A percentile compares a stretch with the other conserved stretches of the same genome.
Evolutionary conservation across 2,888 invertebrate genomes (phyloP).

Genomic region (Palloptera scutellata): DNA sequence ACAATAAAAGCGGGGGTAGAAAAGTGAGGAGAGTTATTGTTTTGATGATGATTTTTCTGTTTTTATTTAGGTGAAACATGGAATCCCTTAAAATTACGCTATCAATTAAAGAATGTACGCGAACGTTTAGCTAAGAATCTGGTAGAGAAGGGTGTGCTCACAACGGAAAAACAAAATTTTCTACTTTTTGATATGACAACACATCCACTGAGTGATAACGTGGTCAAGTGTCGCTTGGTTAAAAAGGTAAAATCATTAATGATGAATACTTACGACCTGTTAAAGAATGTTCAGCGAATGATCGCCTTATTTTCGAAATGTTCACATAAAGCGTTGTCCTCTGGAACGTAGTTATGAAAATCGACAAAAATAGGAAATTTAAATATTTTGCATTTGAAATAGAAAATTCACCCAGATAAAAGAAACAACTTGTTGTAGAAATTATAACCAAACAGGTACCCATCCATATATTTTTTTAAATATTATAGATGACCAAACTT

Average conservation of each 20-base stretch:
- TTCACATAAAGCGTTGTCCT: too few relatives aligned
- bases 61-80: conserved; percentile 87
- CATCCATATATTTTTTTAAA: too few relatives aligned
- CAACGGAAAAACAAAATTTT: conserved; percentile 99
- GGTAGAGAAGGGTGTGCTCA: conserved; percentile 98
- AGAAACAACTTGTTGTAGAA: too few relatives aligned
- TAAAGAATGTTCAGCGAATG: background rate
- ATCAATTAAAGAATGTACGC: conserved; percentile 98
- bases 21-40: conserved; percentile 7
- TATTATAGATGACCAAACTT: too few relatives aligned
- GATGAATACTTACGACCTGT: background rate
- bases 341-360: too few relatives aligned
- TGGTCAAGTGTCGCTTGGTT: conserved; percentile 93
- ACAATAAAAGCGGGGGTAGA: background rate
- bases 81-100: conserved; percentile 98
- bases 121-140: conserved; percentile 99
- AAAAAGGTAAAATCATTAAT: conserved; percentile 77
- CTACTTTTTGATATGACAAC: conserved; percentile 99
- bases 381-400: too few relatives aligned
- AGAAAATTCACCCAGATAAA: too few relatives aligned
- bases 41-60: background rate
- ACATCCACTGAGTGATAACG: conserved; percentile 96
- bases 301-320: too few relatives aligned
- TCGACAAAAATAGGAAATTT: too few relatives aligned
- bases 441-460: too few relatives aligned